A percentile compares a stretch with the other conserved stretches of the same genome.
Conservation (phyloP, 2,113 vertebrate genomes). For the Cariama cristata region DNA sequence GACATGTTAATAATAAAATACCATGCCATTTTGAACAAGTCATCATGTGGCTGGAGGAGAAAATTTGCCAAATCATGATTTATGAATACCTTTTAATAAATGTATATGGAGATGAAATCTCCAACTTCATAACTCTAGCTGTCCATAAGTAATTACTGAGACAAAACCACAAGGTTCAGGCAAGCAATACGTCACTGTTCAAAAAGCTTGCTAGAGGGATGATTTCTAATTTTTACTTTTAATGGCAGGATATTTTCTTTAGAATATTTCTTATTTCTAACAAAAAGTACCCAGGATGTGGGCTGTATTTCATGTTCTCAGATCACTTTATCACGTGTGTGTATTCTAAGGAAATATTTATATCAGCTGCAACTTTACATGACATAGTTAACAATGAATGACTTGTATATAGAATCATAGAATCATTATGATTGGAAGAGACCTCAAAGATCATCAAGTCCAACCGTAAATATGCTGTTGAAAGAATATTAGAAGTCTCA, state of each 20-base stretch:
- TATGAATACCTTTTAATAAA: slow-evolving; percentile 3
- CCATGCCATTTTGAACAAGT: neutral
- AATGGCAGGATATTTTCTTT: neutral
- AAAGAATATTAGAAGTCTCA: neutral
- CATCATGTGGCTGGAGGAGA: neutral
- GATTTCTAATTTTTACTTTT: neutral
- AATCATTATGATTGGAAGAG: no score
- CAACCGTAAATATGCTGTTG: neutral
- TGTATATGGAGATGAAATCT: slow-evolving; percentile 34
- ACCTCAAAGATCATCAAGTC: no score
- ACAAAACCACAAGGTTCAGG: neutral
- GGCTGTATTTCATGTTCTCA: neutral
- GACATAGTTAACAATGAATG: slow-evolving; percentile 33
- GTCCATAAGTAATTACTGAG: slow-evolving; percentile 15
- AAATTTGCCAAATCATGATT: slow-evolving; percentile 4
- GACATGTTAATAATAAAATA: neutral
- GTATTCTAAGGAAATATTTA: neutral
- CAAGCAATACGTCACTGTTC: neutral
- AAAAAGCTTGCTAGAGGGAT: neutral
- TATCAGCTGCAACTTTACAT: neutral
- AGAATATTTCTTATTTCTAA: neutral
- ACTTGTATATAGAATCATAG: neutral
- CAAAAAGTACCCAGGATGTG: neutral
- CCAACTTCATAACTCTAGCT: slow-evolving; percentile 11
- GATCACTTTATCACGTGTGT: neutral